These are phyloP conservation scores for Synergus laeviventris DNA, from an alignment of 2,888 invertebrate species.

Conservation along the genomic window DNA sequence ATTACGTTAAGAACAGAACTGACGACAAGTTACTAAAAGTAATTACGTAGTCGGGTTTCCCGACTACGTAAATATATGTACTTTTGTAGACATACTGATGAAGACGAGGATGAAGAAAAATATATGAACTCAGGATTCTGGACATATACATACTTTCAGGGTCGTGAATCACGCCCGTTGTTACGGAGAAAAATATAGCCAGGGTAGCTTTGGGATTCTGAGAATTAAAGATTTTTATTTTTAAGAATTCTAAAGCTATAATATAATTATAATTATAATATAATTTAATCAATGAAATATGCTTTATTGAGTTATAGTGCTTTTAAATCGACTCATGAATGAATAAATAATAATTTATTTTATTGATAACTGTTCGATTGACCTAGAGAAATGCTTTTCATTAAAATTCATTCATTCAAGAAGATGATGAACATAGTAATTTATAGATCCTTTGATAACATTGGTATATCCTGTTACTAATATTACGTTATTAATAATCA, in stretches of 20 bases:
- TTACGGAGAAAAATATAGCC: no score
- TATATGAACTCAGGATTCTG: not conserved
- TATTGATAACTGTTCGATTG: not conserved
- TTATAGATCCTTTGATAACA: no score
- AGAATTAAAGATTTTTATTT: no score
- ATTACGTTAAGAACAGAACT: not conserved
- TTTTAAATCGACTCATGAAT: no score
- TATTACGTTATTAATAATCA: no score
- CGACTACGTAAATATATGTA: not conserved
- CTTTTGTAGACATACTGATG: slow-evolving; percentile 1
- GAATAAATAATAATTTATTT: not conserved
- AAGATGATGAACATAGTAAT: no score
- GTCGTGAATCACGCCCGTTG: not conserved
- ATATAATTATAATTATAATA: no score
- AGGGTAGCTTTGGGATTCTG: not conserved
- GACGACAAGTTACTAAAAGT: no score
- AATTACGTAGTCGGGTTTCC: not conserved
- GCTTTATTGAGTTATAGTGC: no score
- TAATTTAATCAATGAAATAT: no score
- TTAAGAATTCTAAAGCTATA: no score
- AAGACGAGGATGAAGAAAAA: not conserved
- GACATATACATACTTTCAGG: not conserved
- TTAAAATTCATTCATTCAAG: not conserved
- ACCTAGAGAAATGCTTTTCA: not conserved
- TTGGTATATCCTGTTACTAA: no score